Conservation (phyloP, 2,888 invertebrate species). For the Melolontha melolontha region DNA sequence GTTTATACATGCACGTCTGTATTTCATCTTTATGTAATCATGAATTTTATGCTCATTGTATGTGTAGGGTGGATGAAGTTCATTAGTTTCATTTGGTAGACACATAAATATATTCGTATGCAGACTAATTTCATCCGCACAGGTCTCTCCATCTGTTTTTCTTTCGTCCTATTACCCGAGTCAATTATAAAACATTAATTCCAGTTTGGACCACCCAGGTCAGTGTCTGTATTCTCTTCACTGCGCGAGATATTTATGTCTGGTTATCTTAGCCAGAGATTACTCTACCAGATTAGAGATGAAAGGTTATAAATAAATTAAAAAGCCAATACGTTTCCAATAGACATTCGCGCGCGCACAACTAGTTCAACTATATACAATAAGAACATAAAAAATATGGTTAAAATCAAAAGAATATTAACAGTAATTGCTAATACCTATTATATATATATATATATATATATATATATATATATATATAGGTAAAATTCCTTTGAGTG, state of each 20-base stretch:
- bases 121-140: conserved; percentile 19
- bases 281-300: conserved; percentile 25
- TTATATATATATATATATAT: too few species aligned
- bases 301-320: conserved; percentile 30
- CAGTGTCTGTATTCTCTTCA: conserved; percentile 23
- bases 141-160: background rate
- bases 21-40: too few species aligned
- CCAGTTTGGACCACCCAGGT: conserved; percentile 36
- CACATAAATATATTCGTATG: conserved; percentile 19
- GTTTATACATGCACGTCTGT: too few species aligned
- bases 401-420: background rate
- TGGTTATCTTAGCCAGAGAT: conserved; percentile 27
- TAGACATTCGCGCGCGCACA: conserved; percentile 8
- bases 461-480: too few species aligned
- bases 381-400: conserved; percentile 4
- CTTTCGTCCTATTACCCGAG: conserved; percentile 31
- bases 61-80: too few species aligned
- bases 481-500: too few species aligned
- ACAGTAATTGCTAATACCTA: background rate
- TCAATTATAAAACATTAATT: conserved; percentile 38
- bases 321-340: conserved; percentile 29
- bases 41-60: too few species aligned
- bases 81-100: conserved; percentile 6
- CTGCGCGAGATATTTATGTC: conserved; percentile 26
- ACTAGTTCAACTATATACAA: conserved; percentile 2